Base-by-base conservation (phyloP, 1,140 invertebrate species). In the Papilio helenus region DNA sequence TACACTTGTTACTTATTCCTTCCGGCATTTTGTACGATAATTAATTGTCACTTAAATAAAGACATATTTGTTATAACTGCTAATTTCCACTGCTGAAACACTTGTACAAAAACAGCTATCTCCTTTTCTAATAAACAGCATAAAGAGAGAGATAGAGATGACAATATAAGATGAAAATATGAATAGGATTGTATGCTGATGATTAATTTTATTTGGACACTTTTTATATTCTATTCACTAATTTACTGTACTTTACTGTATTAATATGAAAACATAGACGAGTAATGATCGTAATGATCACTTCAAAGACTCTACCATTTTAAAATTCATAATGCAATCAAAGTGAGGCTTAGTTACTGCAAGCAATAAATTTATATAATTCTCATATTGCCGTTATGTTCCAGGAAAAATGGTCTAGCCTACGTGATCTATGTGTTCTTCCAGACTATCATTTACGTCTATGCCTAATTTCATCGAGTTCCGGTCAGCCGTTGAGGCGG, bases 1-100 rank as follows among this genome's bases (percentile, higher is more conserved):
- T 81, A 81, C 78, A 58, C 78, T 83, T 68, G 72, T 87, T 83
- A 85, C 86, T 88, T 84, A 82, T 83, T 85, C 72, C 81, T 87
- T 80, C 74, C 51, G 79, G 72, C 44, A 74, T 46, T 26, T 20
- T 26, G 23, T 51, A 34, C 23, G 3, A 74, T 51, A 49, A 74
- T 49, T 44, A 74, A 46, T 73, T 73, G 20, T 61, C 58, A 61
- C 58, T 9, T 61, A 26, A 61, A 23, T 55, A n/a, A 61, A 23
- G 9, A 61, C 58, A 61, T 3, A 71, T 79, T 79, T 23, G 51
- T 51, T 65, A 79, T 49, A 49, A 55, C n/a, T 10, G 3, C 51
- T 7, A 8, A 18, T n/a, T 55, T 55, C 18, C 44, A 46, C 7
- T 46, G 0, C 7, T 46, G 1, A 12, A 46, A 46, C 2, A 46